Evolutionary conservation across 2,113 vertebrate genomes (phyloP).

Genomic region (Bagarius yarrelli): DNA sequence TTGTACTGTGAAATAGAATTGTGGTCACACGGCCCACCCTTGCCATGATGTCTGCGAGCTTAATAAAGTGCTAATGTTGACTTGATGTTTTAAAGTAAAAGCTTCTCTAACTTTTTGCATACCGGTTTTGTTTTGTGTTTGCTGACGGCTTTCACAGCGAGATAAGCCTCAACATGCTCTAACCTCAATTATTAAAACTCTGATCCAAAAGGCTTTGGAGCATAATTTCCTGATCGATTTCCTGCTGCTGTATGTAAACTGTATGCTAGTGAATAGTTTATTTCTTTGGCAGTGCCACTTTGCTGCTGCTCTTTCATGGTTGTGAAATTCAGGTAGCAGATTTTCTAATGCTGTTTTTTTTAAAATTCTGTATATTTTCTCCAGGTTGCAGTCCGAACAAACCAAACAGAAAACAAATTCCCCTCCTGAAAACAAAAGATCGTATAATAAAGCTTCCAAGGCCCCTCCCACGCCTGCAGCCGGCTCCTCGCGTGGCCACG

Average conservation of each 20-base stretch:
- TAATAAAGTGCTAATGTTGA: background rate
- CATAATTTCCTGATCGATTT: background rate
- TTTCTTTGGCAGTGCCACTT: background rate
- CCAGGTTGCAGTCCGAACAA: constrained; percentile 99
- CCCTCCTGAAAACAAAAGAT: constrained; percentile 98
- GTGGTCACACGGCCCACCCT: too few relatives aligned
- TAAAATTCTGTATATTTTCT: constrained; percentile 73
- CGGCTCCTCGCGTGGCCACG: constrained; percentile 95
- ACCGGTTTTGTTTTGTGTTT: background rate
- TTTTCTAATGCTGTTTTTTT: constrained; percentile 38
- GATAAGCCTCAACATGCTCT: background rate
- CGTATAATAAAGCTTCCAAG: constrained; percentile 98
- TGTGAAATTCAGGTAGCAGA: constrained; percentile 3
- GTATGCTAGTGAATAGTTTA: background rate
- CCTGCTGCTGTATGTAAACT: background rate
- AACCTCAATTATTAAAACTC: background rate
- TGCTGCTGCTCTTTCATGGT: background rate
- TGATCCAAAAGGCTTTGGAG: too few relatives aligned
- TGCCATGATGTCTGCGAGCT: too few relatives aligned
- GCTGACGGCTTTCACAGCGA: background rate
- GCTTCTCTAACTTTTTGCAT: background rate
- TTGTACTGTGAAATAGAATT: too few relatives aligned
- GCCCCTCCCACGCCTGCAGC: constrained; percentile 92
- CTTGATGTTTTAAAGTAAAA: background rate
- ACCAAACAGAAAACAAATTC: constrained; percentile 97